Evolutionary conservation across 2,888 invertebrate species (phyloP), one percentile per base, ranked within the genome.

Genomic region (Drosophila robusta): DNA sequence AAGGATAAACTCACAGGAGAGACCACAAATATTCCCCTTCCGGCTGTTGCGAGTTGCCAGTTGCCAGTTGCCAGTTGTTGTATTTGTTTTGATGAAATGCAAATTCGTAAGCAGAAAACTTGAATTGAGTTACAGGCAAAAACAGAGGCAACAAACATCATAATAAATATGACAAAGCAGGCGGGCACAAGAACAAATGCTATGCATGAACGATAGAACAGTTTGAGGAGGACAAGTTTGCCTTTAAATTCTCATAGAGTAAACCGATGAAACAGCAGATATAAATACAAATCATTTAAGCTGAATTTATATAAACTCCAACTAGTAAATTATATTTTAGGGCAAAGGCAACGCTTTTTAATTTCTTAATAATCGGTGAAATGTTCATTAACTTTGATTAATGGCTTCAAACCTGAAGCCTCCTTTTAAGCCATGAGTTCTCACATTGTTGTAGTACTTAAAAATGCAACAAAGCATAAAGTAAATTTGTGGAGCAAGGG

Each of bases 61-160:
- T 56, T 62, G 45, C 49, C 36, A 9, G 54, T 56, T 62, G 49
- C 49, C 36, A 11, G 54, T 56, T 63, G 56, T 61, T 75, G 42
- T 57, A 34, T 64, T 52, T 50, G 60, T 51, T 52, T 54, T 68
- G 66, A 80, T 83, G 63, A 71, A 82, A 82, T 87, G 85, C 81
- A 87, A 87, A 81, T 81, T 84, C 87, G 61, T 61, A 45, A 71
- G 56, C 60, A 67, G 49, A 67, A 74, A 82, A 84, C 78, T 78
- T 68, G 61, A 71, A 84, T 67, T 71, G 64, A 63, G 69, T 61
- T 78, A 38, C 49, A 42, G 18, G 24, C 44, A 58, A 62, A 62
- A 64, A 38, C 49, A 69, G 7, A 62, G 12, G 16, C 58, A 72
- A 54, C 16, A 34, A 41, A 46, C 57, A 61, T 64, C 16, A 58